Conservation (phyloP, 2,113 vertebrate genomes). For the Sula dactylatra region DNA sequence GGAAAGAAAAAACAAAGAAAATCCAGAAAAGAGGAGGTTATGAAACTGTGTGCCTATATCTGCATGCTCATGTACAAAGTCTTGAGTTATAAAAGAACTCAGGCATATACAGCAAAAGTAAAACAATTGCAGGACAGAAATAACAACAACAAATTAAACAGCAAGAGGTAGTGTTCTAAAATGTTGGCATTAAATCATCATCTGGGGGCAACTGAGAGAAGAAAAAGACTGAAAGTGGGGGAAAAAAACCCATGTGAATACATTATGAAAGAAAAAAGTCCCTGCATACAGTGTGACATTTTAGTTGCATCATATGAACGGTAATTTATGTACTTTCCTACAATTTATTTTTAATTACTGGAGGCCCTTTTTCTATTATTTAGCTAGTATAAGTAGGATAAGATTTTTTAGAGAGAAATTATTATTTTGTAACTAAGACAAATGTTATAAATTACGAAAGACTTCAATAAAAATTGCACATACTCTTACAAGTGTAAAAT, state of each 20-base stretch:
- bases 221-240: background rate
- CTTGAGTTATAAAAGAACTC: background rate
- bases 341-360: background rate
- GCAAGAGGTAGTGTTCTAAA: background rate
- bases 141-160: background rate
- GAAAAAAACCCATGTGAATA: background rate
- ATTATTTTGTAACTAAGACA: background rate
- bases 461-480: background rate
- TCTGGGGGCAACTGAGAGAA: background rate
- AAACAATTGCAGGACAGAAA: background rate
- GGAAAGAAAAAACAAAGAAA: background rate
- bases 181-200: background rate
- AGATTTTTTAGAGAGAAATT: background rate
- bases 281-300: background rate
- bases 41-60: background rate
- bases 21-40: background rate
- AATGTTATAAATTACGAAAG: background rate
- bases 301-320: background rate
- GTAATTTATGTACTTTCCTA: background rate
- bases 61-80: background rate
- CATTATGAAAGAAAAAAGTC: background rate
- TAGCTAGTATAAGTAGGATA: background rate
- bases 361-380: background rate
- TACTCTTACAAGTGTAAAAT: background rate
- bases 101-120: background rate